Conservation (phyloP, 2,797 vertebrate species). For the Leptatherina wallacei region DNA sequence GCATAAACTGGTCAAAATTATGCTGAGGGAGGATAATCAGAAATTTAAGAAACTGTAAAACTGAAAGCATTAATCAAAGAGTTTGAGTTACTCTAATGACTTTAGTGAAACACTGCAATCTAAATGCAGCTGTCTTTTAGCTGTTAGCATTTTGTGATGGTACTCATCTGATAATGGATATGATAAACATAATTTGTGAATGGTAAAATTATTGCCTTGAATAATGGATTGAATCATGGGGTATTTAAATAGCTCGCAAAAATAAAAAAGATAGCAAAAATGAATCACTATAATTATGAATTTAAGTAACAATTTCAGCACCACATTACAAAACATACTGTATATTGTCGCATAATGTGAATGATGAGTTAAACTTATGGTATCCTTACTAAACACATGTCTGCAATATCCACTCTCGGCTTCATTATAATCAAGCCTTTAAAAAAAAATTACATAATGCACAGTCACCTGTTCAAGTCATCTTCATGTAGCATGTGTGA, state of each 20-base stretch:
- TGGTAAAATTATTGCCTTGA: neutral
- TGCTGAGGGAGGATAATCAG: neutral
- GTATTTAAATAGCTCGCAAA: neutral
- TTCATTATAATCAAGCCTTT: too few relatives aligned
- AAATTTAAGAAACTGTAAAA: neutral
- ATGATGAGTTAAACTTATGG: too few relatives aligned
- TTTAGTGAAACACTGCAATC: neutral
- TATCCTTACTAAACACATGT: too few relatives aligned
- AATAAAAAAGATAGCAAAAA: too few relatives aligned
- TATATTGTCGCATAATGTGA: too few relatives aligned
- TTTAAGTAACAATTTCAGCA: too few relatives aligned
- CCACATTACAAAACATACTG: too few relatives aligned
- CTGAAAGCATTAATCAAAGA: neutral
- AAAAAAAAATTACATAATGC: slow-evolving; percentile 2
- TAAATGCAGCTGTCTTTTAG: neutral
- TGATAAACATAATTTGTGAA: too few relatives aligned
- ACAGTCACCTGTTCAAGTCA: slow-evolving; percentile 39
- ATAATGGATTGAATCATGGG: too few relatives aligned
- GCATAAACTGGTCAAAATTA: neutral
- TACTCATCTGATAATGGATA: slow-evolving; percentile 21
- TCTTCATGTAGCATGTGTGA: slow-evolving; percentile 46
- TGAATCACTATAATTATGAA: too few relatives aligned
- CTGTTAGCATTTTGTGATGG: too few relatives aligned
- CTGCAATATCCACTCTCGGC: too few relatives aligned
- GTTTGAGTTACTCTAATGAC: neutral